These are phyloP conservation scores for Chinchilla lanigera DNA, from an alignment of 2,113 vertebrate species.

Conservation along the genomic window DNA sequence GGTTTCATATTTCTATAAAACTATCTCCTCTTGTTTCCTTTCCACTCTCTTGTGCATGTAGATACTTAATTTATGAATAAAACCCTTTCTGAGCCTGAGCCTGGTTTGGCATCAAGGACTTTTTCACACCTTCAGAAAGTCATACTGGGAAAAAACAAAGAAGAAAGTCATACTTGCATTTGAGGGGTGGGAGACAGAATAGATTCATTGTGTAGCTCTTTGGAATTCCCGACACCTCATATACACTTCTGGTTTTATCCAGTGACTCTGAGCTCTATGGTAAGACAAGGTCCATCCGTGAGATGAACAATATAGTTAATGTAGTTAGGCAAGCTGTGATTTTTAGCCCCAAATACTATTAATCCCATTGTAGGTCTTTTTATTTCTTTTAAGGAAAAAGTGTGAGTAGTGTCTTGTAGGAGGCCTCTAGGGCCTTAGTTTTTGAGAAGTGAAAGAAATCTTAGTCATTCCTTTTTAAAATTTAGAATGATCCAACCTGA, in stretches of 20 bases:
- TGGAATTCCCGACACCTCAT: not conserved
- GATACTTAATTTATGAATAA: constrained; percentile 4
- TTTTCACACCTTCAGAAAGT: not conserved
- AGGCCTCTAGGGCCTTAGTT: not conserved
- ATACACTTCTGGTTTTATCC: not conserved
- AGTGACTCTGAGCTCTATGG: not conserved
- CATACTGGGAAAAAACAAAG: not conserved
- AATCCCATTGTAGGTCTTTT: not conserved
- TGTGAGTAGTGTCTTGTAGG: not conserved
- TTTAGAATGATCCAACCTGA: constrained; percentile 8
- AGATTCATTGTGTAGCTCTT: not conserved
- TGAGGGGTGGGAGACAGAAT: not conserved
- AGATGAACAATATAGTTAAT: not conserved
- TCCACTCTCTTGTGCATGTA: not conserved
- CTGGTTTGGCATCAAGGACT: not conserved
- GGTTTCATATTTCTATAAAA: not conserved
- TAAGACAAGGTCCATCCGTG: not conserved
- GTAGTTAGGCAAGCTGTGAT: not conserved
- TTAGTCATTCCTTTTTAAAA: not conserved
- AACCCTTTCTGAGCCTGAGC: not conserved
- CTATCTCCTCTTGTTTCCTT: not conserved
- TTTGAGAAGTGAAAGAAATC: constrained; percentile 42
- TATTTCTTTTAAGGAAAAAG: not conserved
- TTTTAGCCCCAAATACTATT: not conserved
- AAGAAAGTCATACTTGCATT: not conserved